phyloP scores from a whole-genome alignment of 2,113 vertebrate genomes.

The Anas platyrhynchos region DNA sequence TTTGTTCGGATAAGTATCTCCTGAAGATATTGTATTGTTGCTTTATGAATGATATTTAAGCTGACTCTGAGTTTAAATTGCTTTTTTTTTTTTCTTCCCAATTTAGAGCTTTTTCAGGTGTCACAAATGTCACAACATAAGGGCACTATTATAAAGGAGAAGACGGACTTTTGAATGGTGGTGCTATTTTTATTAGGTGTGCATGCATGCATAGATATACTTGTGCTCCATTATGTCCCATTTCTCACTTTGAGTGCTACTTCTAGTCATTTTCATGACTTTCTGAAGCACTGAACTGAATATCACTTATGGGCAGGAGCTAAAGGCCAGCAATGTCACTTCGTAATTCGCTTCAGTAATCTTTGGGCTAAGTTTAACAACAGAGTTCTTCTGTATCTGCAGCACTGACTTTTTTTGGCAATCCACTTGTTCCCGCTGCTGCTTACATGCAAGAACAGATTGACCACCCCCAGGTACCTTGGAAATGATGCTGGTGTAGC shows the following conservation, averaged over 20 bases:
- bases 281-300: not conserved
- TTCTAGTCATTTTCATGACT: not conserved
- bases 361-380: not conserved
- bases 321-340: not conserved
- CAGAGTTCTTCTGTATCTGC: not conserved
- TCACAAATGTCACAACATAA: fast-evolving
- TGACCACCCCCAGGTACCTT: not conserved
- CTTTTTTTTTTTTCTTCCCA: not conserved
- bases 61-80: not conserved
- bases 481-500: fast-evolving
- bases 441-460: not conserved
- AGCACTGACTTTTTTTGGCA: not conserved
- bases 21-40: not conserved
- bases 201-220: fast-evolving
- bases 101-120: not conserved
- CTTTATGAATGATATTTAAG: not conserved
- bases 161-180: not conserved
- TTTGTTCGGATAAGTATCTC: not conserved
- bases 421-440: not conserved
- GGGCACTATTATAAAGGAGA: not conserved
- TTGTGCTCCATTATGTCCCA: not conserved
- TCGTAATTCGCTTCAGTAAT: not conserved
- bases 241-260: not conserved
- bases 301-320: not conserved
- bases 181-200: not conserved